A percentile compares a stretch with the other conserved stretches of the same genome.
These are phyloP conservation scores for Acrocephalus scirpaceus DNA, from an alignment of 2,797 vertebrate species.

Conservation along the genomic window DNA sequence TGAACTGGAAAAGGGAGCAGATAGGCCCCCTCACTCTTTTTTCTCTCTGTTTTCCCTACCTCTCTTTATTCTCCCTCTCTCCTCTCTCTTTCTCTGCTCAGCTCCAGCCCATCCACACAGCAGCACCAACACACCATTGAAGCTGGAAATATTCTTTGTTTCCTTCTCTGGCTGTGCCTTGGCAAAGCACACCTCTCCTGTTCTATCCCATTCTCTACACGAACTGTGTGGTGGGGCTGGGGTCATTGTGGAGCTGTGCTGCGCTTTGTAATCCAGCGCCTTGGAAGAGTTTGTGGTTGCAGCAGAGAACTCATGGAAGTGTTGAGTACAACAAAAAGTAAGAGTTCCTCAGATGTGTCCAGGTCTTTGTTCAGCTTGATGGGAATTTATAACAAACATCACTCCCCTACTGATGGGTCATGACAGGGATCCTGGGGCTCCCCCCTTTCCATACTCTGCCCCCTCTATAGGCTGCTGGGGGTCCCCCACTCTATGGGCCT, in stretches of 20 bases:
- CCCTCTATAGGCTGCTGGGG: background rate
- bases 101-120: fast-evolving
- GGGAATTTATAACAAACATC: background rate
- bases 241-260: background rate
- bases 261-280: background rate
- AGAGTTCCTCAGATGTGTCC: background rate
- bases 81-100: background rate
- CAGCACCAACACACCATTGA: background rate
- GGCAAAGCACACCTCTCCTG: background rate
- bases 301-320: background rate
- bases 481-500: too few relatives aligned
- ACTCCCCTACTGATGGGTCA: too few relatives aligned
- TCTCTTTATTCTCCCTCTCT: background rate
- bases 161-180: background rate
- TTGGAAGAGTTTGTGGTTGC: background rate
- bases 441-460: background rate
- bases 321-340: background rate
- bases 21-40: background rate
- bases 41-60: background rate
- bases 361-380: background rate
- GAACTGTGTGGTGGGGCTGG: background rate
- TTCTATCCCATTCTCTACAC: background rate
- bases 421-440: background rate
- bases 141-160: background rate
- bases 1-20: background rate